A percentile compares a stretch with the other conserved stretches of the same genome.
phyloP scores from a whole-genome alignment of 2,888 invertebrate genomes.

The Lasioglossum pauxillum region DNA sequence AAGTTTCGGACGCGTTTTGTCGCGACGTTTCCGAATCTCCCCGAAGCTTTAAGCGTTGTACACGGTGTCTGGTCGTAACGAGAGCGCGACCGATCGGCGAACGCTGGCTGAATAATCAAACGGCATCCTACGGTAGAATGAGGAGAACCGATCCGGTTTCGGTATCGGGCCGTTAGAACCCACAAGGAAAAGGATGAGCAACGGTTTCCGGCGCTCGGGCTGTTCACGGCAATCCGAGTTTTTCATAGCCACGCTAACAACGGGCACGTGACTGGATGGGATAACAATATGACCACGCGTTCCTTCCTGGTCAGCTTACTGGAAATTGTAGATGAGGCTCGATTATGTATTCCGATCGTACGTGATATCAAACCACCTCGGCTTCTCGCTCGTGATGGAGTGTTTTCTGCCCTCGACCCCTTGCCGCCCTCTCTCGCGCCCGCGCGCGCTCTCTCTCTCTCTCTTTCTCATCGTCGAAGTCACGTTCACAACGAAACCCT shows the following conservation, averaged over 20 bases:
- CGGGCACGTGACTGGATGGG: slow-evolving; percentile 66
- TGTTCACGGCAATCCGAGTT: slow-evolving; percentile 48
- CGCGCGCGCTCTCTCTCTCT: background rate
- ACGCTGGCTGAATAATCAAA: slow-evolving; percentile 29
- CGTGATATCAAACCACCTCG: slow-evolving; percentile 76
- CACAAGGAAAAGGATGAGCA: slow-evolving; percentile 25
- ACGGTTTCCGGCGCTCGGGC: slow-evolving; percentile 38
- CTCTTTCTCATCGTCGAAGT: slow-evolving; percentile 24
- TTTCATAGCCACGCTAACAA: slow-evolving; percentile 67
- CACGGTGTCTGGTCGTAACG: background rate
- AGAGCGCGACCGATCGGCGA: background rate
- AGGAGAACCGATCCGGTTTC: background rate
- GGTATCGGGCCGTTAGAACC: background rate
- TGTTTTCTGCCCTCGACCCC: slow-evolving; percentile 74
- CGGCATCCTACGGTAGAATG: background rate
- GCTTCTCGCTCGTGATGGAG: slow-evolving; percentile 76
- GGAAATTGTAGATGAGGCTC: slow-evolving; percentile 79
- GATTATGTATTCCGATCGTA: slow-evolving; percentile 81
- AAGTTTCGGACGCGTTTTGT: background rate
- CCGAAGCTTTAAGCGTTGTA: background rate
- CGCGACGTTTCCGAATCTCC: background rate
- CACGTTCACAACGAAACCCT: slow-evolving; percentile 49
- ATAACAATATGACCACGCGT: slow-evolving; percentile 65
- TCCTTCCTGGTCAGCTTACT: slow-evolving; percentile 69
- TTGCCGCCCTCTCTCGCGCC: background rate